phyloP scores from a whole-genome alignment of 2,888 invertebrate species.

The Arge pagana region DNA sequence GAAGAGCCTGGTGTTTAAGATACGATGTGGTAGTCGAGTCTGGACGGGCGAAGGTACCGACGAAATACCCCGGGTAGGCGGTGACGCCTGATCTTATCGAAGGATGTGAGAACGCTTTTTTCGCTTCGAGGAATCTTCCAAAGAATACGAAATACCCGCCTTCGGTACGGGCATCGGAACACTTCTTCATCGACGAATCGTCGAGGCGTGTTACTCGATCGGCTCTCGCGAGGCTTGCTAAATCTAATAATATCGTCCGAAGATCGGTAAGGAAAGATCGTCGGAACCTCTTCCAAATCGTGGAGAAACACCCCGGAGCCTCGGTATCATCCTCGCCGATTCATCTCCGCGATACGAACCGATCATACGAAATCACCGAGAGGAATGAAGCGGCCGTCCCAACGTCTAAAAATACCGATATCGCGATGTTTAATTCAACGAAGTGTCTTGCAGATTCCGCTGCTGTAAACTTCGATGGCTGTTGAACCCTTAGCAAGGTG shows the following conservation, averaged over 20 bases:
- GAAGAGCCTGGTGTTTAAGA: slow-evolving; percentile 16
- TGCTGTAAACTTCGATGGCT: slow-evolving; percentile 12
- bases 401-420: slow-evolving; percentile 18
- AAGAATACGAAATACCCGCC: slow-evolving; percentile 22
- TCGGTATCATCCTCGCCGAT: background rate
- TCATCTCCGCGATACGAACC: background rate
- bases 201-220: no score
- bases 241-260: no score
- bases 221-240: no score
- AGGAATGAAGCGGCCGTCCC: slow-evolving; percentile 9
- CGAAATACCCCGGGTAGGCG: slow-evolving; percentile 22
- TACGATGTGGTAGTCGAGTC: slow-evolving; percentile 2
- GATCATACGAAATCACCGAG: background rate
- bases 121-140: slow-evolving; percentile 16
- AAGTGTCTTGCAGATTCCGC: slow-evolving; percentile 15
- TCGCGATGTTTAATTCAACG: slow-evolving; percentile 17
- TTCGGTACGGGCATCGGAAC: background rate
- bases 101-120: slow-evolving; percentile 23
- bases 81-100: slow-evolving; percentile 21
- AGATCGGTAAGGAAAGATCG: background rate
- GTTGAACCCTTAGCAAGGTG: slow-evolving; percentile 7
- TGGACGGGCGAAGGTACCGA: background rate
- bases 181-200: no score
- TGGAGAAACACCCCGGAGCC: background rate
- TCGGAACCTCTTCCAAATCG: background rate